These are phyloP conservation scores for Pelodiscus sinensis DNA, from an alignment of 2,113 vertebrate genomes.

Conservation along the genomic window DNA sequence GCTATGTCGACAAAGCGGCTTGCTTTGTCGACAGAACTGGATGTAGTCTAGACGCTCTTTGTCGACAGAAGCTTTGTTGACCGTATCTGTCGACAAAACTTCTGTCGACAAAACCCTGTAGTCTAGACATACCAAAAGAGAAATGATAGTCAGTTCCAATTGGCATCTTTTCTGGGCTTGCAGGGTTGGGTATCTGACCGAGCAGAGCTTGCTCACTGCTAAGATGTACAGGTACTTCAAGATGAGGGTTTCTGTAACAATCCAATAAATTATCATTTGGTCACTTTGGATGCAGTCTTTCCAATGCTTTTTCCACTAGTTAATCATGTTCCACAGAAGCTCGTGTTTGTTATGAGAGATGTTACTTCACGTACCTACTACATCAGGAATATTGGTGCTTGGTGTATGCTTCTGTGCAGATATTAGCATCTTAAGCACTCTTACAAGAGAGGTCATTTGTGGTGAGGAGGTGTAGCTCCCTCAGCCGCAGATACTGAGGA, in stretches of 20 bases:
- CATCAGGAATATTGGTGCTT: neutral
- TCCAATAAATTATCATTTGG: neutral
- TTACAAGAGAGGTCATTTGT: neutral
- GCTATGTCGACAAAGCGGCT: too few relatives aligned
- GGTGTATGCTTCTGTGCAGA: neutral
- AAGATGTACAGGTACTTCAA: neutral
- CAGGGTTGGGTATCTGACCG: neutral
- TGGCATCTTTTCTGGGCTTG: neutral
- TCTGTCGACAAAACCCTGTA: too few relatives aligned
- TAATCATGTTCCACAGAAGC: neutral
- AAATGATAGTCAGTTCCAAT: neutral
- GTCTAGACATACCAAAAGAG: too few relatives aligned
- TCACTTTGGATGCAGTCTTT: neutral
- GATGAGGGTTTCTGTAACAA: neutral
- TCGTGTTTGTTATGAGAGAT: neutral
- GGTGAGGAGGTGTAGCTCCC: too few relatives aligned
- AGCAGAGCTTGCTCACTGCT: neutral
- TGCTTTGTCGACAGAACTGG: too few relatives aligned
- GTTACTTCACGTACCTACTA: neutral
- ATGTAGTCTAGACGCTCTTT: too few relatives aligned
- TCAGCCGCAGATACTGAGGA: too few relatives aligned
- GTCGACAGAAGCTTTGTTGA: too few relatives aligned
- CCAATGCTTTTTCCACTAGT: neutral
- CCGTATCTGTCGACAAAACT: too few relatives aligned
- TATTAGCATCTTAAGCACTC: neutral